A percentile compares a stretch with the other conserved stretches of the same genome.
These are phyloP conservation scores for Leptinotarsa defecta DNA, from an alignment of 1,140 invertebrate genomes.

Conservation along the genomic window DNA sequence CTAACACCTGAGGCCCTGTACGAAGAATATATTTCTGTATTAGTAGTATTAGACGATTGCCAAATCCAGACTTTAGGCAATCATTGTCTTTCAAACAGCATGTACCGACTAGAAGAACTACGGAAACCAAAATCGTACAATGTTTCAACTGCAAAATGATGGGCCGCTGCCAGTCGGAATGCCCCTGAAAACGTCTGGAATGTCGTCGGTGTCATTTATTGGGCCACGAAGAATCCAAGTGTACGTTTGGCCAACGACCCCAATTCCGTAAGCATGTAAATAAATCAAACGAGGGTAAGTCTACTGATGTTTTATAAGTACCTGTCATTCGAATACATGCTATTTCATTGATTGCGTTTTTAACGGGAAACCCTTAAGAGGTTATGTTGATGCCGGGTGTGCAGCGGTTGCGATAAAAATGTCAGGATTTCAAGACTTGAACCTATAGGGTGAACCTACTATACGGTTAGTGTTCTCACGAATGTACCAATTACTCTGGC, in stretches of 20 bases:
- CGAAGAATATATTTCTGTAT: constrained; percentile 31
- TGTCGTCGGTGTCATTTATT: not conserved
- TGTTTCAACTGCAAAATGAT: not conserved
- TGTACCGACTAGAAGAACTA: not conserved
- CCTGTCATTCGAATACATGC: too few species aligned
- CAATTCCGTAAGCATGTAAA: not conserved
- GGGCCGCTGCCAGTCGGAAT: not conserved
- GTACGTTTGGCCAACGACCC: not conserved
- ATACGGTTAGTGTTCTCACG: too few species aligned
- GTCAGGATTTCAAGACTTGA: too few species aligned
- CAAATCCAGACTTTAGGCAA: not conserved
- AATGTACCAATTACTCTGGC: too few species aligned
- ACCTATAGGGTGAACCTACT: too few species aligned
- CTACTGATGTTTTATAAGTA: too few species aligned
- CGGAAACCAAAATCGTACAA: not conserved
- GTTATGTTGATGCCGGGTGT: too few species aligned
- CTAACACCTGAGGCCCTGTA: constrained; percentile 27
- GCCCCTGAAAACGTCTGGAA: not conserved
- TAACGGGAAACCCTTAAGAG: too few species aligned
- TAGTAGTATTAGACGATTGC: not conserved
- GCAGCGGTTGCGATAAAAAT: too few species aligned
- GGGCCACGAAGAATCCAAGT: not conserved
- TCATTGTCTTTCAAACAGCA: not conserved
- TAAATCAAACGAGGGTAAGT: not conserved
- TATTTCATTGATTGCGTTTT: too few species aligned